A percentile compares a stretch with the other conserved stretches of the same genome.
phyloP scores from a whole-genome alignment of 2,797 vertebrate genomes.

The Hapalemur alaotrensis region DNA sequence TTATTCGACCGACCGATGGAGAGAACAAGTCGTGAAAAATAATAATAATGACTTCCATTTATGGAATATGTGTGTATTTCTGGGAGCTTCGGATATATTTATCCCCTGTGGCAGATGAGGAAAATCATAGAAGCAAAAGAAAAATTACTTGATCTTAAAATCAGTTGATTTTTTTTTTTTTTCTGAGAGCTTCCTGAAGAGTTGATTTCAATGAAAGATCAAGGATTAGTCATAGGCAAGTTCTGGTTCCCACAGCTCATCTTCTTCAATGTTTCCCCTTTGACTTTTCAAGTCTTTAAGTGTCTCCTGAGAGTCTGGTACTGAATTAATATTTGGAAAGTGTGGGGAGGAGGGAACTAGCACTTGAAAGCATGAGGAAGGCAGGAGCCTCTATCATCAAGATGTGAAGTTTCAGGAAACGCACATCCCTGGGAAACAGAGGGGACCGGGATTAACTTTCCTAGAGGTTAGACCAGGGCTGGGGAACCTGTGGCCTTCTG shows the following conservation, averaged over 20 bases:
- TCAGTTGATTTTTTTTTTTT: background rate
- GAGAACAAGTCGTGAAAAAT: background rate
- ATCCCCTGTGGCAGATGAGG: background rate
- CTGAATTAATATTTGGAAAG: background rate
- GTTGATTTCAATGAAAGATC: conserved; percentile 27
- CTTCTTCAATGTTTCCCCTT: background rate
- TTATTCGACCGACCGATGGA: background rate
- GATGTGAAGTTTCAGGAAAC: background rate
- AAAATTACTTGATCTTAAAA: background rate
- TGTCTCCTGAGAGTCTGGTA: background rate
- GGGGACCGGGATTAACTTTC: background rate
- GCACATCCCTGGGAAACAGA: background rate
- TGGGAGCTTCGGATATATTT: background rate
- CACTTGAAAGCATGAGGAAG: background rate
- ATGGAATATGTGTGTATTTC: background rate
- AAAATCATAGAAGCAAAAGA: background rate
- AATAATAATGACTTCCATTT: background rate
- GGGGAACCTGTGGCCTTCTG: too few relatives aligned
- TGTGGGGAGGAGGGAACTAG: background rate
- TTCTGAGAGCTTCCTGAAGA: background rate
- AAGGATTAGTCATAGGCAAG: conserved; percentile 46
- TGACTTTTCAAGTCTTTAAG: background rate
- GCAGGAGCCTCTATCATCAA: background rate
- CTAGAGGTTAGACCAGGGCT: too few relatives aligned
- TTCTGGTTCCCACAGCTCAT: conserved; percentile 23